phyloP scores from a whole-genome alignment of 2,113 vertebrate species.

The Orthonyx spaldingii region DNA sequence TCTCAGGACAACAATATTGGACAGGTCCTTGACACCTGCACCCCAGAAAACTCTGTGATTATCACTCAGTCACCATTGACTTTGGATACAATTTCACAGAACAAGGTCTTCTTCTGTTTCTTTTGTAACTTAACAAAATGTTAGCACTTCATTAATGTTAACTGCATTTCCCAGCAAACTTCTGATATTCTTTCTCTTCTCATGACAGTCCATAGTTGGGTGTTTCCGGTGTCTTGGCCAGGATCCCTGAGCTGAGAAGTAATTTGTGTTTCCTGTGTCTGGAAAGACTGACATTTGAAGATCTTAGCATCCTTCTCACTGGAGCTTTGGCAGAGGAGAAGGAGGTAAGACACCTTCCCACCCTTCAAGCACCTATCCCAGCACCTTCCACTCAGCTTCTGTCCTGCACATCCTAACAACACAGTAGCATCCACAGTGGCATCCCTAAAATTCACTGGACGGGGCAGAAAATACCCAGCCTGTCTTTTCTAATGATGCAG shows the following conservation, averaged over 20 bases:
- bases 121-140: not conserved
- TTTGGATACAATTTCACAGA: not conserved
- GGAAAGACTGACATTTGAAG: not conserved
- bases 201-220: not conserved
- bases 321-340: not conserved
- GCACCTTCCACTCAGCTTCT: not conserved
- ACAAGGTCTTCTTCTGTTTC: not conserved
- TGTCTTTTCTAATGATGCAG: not conserved
- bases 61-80: not conserved
- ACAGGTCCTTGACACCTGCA: not conserved
- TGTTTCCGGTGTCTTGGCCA: not conserved
- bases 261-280: not conserved
- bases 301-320: not conserved
- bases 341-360: not conserved
- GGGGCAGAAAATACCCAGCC: not conserved
- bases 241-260: not conserved
- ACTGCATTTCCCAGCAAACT: not conserved
- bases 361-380: not conserved
- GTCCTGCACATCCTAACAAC: accelerated
- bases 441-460: not conserved
- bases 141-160: not conserved
- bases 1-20: not conserved
- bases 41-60: not conserved
- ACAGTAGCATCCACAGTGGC: not conserved
- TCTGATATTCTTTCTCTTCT: not conserved